Percentiles rank a stretch among this genome's conserved stretches.
These are phyloP conservation scores for Stichopus horrens DNA, from an alignment of 53 echinoderm and acorn worm species.

Conservation along the genomic window DNA sequence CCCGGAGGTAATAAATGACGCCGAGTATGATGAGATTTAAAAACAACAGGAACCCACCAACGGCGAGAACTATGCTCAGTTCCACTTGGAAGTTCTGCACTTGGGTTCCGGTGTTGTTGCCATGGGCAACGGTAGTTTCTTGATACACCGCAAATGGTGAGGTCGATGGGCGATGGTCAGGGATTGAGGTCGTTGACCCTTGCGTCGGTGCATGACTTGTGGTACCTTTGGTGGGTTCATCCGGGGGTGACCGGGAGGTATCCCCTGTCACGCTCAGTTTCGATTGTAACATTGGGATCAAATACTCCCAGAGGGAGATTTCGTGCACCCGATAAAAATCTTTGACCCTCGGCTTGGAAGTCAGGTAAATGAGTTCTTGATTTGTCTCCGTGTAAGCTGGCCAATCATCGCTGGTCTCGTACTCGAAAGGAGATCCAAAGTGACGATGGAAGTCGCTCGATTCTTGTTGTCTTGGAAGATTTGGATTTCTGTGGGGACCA, in stretches of 20 bases:
- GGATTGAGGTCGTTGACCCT: background rate
- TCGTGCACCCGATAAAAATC: constrained; percentile 93
- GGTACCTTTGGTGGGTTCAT: background rate
- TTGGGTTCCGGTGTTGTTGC: background rate
- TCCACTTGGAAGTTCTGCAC: constrained; percentile 64
- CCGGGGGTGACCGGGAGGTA: background rate
- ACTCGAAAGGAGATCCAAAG: constrained; percentile 68
- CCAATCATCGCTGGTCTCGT: constrained; percentile 66
- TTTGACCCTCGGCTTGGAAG: constrained; percentile 60
- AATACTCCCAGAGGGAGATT: constrained; percentile 82
- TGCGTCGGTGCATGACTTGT: background rate
- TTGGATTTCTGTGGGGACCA: constrained; percentile 65
- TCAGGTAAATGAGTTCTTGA: constrained; percentile 74
- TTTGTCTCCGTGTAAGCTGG: constrained; percentile 46
- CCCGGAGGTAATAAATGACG: constrained; percentile 83
- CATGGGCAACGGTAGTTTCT: background rate
- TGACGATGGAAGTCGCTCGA: constrained; percentile 70
- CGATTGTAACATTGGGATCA: constrained; percentile 70
- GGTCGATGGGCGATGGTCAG: background rate
- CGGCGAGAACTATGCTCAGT: constrained; percentile 92
- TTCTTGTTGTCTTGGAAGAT: constrained; percentile 61
- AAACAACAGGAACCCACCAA: constrained; percentile 81
- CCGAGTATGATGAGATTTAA: constrained; percentile 82
- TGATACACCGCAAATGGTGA: background rate
- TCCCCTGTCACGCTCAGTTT: constrained; percentile 33